Base-by-base conservation (phyloP, 1,140 invertebrate genomes). In the Drosophila persimilis region DNA sequence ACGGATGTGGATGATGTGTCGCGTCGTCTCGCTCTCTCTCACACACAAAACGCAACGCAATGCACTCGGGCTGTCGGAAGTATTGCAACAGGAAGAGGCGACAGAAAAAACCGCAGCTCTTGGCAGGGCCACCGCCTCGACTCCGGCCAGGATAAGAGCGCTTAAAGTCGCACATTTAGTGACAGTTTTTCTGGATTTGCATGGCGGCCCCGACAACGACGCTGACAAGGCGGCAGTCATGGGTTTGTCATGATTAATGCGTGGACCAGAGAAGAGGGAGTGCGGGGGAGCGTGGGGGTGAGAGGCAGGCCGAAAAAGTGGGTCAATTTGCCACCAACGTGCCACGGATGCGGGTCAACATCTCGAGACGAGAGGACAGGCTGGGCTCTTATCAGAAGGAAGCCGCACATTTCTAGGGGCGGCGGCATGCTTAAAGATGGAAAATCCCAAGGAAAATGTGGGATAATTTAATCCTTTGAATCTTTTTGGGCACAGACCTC, bases 121-220 rank as follows among this genome's bases (percentile, higher is more conserved):
- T 26, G 26, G 45, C 24, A 70, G 55, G 58, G 56, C 67, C 44
- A 7, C 45, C 57, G 50, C 53, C 20, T 20, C 20, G 20, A 47
- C 58, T 58, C 53, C 39, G 66, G 54, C 45, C 84, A 77, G 81
- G 81, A 85, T 86, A 85, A 86, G 69, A 77, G 81, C 69, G 81
- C 81, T 85, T 85, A 85, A 81, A 86, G 81, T 86, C 81, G 77
- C 83, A 81, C 81, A 85, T 88, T 86, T 88, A 86, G 77, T 86
- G 81, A 88, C 81, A 88, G 78, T 88, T 86, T 86, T 86, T 78
- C 78, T 71, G 83, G 81, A 78, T 86, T 88, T 86, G 74, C 81
- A 83, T 81, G 74, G 54, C 57, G 41, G 39, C 0, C 24, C 50
- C 71, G 46, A 46, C 41, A 46, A 53, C 48, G 39, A 26, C 58